A percentile compares a stretch with the other conserved stretches of the same genome.
Evolutionary conservation across 1,140 invertebrate species (phyloP).

Genomic region (Melitaea cinxia): DNA sequence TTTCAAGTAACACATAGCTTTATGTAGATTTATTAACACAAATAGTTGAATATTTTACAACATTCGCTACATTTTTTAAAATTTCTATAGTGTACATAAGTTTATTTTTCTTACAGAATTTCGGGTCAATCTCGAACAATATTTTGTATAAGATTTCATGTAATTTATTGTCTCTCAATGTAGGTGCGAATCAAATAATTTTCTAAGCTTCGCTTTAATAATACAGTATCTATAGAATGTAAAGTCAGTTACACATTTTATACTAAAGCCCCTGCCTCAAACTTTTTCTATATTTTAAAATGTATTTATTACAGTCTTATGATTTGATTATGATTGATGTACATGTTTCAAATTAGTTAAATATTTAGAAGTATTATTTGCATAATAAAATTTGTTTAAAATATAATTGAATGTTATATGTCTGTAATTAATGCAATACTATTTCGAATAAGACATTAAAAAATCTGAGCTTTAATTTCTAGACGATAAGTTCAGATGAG

Average conservation of each 20-base stretch:
- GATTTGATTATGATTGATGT: neutral
- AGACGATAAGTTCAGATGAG: neutral
- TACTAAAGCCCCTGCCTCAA: neutral
- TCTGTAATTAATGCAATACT: neutral
- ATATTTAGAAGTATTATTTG: neutral
- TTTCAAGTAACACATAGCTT: constrained; percentile 5
- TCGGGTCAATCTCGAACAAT: neutral
- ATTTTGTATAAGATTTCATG: constrained; percentile 9
- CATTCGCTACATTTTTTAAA: neutral
- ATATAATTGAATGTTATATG: neutral
- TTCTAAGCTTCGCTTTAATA: constrained; percentile 6
- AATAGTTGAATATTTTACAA: neutral
- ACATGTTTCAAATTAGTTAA: neutral
- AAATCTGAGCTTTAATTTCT: constrained; percentile 6
- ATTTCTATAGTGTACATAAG: neutral
- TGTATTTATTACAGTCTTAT: neutral
- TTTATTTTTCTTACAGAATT: constrained; percentile 11
- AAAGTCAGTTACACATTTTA: neutral
- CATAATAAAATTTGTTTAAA: neutral
- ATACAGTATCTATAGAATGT: neutral
- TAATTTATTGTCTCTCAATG: constrained; percentile 4
- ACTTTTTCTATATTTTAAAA: neutral
- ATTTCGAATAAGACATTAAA: neutral
- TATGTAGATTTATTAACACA: neutral
- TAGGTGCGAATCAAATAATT: neutral